These are phyloP conservation scores for Hylaeus anthracinus DNA, from an alignment of 1,140 invertebrate genomes.

Conservation along the genomic window DNA sequence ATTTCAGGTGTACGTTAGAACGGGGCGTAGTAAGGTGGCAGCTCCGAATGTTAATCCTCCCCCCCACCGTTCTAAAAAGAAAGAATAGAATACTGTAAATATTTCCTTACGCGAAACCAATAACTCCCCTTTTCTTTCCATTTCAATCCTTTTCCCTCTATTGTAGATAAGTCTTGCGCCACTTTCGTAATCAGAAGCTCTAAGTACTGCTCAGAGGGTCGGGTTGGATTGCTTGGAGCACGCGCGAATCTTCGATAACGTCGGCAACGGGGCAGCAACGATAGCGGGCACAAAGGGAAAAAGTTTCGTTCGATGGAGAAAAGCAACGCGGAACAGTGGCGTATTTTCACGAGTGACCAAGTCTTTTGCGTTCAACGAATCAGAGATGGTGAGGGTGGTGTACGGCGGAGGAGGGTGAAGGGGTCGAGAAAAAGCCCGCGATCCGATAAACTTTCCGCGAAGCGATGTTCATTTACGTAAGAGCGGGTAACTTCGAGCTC, in stretches of 20 bases:
- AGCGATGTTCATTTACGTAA: constrained; percentile 31
- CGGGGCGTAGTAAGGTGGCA: no score
- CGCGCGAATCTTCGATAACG: constrained; percentile 1
- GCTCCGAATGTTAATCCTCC: no score
- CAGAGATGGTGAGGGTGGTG: neutral
- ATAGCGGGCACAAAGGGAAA: neutral
- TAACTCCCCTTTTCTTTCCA: no score
- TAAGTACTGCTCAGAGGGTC: constrained; percentile 22
- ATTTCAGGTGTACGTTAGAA: no score
- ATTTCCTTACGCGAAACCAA: no score
- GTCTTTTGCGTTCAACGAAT: neutral
- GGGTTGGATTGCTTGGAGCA: neutral
- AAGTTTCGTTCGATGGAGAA: neutral
- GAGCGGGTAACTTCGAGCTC: neutral
- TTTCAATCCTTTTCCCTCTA: no score
- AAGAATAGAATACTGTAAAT: no score
- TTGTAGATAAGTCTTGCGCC: no score
- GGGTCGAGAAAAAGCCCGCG: neutral
- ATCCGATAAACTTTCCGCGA: constrained; percentile 16
- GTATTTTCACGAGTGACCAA: neutral
- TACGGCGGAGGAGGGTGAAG: no score
- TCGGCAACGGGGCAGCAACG: neutral
- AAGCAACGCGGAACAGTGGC: no score
- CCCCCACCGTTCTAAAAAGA: no score
- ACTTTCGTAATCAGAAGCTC: no score